A percentile compares a stretch with the other conserved stretches of the same genome.
phyloP scores from a whole-genome alignment of 1,140 invertebrate genomes.

The Periplaneta americana region DNA sequence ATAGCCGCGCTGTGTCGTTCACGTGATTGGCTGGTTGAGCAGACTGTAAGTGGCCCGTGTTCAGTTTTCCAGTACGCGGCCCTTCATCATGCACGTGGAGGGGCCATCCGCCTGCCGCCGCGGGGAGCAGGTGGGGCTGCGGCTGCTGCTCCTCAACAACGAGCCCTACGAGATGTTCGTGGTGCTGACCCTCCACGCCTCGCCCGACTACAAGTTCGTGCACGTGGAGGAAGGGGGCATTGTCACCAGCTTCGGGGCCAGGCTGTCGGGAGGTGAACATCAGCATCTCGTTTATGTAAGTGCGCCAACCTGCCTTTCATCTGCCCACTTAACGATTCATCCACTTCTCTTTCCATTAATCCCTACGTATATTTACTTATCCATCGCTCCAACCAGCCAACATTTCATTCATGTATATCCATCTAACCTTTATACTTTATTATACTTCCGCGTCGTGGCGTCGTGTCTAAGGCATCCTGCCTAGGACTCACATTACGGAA shows the following conservation, averaged over 20 bases:
- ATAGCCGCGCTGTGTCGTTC: background rate
- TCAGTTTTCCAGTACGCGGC: conserved; percentile 43
- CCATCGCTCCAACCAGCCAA: no score
- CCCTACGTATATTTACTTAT: no score
- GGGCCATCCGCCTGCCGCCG: conserved; percentile 40
- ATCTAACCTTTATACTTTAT: no score
- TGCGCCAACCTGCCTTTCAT: no score
- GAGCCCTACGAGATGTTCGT: conserved; percentile 35
- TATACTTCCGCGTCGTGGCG: no score
- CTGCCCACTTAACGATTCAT: no score
- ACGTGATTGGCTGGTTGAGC: no score
- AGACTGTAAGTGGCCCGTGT: conserved; percentile 12
- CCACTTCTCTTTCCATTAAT: no score
- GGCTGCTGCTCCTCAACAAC: conserved; percentile 50
- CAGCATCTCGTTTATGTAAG: conserved; percentile 46
- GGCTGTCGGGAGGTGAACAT: conserved; percentile 35
- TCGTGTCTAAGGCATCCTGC: no score
- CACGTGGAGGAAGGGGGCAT: conserved; percentile 47
- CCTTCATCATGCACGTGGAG: conserved; percentile 51
- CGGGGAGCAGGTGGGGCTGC: conserved; percentile 53
- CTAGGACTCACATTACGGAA: no score
- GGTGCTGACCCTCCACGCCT: conserved; percentile 32
- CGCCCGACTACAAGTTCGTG: conserved; percentile 48
- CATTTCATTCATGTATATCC: no score
- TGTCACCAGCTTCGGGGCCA: conserved; percentile 44